These are phyloP conservation scores for Drosophila putrida DNA, from an alignment of 2,888 invertebrate species.

Conservation along the genomic window DNA sequence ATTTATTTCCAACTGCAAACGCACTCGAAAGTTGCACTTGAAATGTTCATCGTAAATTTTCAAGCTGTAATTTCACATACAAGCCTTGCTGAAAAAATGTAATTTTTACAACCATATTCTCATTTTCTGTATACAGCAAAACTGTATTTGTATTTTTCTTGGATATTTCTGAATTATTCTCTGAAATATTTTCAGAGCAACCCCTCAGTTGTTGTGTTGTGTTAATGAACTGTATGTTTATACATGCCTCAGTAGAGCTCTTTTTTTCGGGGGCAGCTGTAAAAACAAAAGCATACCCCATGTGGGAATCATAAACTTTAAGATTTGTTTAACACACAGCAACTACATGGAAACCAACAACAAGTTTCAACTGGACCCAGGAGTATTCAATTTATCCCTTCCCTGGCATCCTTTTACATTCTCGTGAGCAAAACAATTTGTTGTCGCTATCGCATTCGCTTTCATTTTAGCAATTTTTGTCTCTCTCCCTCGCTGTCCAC, in stretches of 20 bases:
- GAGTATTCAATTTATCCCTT: neutral
- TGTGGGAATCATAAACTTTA: constrained; percentile 23
- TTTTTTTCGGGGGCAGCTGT: constrained; percentile 7
- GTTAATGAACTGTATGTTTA: constrained; percentile 26
- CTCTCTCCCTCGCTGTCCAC: neutral
- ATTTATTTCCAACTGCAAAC: neutral
- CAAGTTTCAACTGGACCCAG: constrained; percentile 22
- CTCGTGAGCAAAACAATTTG: neutral
- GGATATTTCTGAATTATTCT: neutral
- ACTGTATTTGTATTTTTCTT: constrained; percentile 8
- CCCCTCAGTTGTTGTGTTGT: constrained; percentile 5
- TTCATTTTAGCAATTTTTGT: neutral
- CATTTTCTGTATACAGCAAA: constrained; percentile 5
- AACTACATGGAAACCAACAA: constrained; percentile 9
- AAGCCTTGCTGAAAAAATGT: neutral
- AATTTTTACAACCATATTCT: neutral
- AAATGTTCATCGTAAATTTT: neutral
- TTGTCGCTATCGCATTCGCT: neutral
- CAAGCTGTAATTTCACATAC: neutral
- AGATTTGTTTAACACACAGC: constrained; percentile 31
- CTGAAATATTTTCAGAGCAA: constrained; percentile 3
- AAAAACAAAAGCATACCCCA: constrained; percentile 20
- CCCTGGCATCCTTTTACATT: neutral
- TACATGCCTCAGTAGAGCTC: constrained; percentile 5
- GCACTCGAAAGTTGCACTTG: neutral